Evolutionary conservation across 2,113 vertebrate genomes (phyloP).

Genomic region (Oncorhynchus keta): DNA sequence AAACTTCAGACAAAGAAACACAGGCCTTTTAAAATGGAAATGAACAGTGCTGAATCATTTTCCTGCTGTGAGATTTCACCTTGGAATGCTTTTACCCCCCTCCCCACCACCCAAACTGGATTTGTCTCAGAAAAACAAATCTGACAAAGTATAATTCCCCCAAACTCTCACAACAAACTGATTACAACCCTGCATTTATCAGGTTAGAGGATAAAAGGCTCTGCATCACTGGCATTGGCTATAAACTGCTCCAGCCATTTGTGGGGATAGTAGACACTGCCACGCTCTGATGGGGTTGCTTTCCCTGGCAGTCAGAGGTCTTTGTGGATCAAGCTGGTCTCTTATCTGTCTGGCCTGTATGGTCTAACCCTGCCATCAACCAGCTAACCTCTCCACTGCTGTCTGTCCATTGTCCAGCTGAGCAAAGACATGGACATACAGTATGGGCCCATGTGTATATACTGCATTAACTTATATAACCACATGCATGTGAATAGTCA

Average conservation of each 20-base stretch:
- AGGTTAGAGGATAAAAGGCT: too few relatives aligned
- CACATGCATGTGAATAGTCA: background rate
- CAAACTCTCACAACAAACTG: too few relatives aligned
- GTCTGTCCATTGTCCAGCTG: constrained; percentile 19
- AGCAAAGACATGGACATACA: background rate
- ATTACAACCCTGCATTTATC: too few relatives aligned
- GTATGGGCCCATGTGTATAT: too few relatives aligned
- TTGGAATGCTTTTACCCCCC: background rate
- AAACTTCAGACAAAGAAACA: background rate
- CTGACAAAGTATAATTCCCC: background rate
- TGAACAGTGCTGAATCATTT: background rate
- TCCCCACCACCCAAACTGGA: background rate
- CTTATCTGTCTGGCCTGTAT: constrained; percentile 32
- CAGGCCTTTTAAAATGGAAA: constrained; percentile 9
- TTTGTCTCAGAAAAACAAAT: background rate
- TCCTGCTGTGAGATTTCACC: background rate
- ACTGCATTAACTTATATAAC: background rate
- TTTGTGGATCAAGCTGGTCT: constrained; percentile 4
- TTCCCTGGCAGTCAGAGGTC: too few relatives aligned
- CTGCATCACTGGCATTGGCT: too few relatives aligned
- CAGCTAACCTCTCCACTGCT: constrained; percentile 13
- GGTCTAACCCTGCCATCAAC: constrained; percentile 10
- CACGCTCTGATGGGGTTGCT: too few relatives aligned
- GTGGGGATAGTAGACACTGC: too few relatives aligned
- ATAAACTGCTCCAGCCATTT: too few relatives aligned